phyloP scores from a whole-genome alignment of 2,888 invertebrate species.

The Tethea ocularis region DNA sequence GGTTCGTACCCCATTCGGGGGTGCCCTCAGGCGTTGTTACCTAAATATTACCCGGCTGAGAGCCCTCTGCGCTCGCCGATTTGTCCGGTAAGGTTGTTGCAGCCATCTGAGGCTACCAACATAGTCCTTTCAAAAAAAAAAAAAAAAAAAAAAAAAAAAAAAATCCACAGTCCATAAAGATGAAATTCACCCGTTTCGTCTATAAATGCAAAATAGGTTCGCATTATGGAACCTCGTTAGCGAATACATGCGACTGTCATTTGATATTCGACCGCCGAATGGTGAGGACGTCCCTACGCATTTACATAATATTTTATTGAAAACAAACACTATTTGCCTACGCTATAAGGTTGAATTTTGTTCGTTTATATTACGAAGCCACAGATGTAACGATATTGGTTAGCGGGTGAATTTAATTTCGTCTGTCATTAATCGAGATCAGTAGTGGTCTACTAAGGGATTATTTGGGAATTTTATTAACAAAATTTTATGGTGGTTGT shows the following conservation, averaged over 20 bases:
- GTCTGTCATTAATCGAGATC: constrained; percentile 75
- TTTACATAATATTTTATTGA: constrained; percentile 30
- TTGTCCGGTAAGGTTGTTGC: no score
- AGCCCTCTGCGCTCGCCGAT: no score
- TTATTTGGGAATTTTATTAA: constrained; percentile 73
- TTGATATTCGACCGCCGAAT: constrained; percentile 64
- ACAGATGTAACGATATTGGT: constrained; percentile 69
- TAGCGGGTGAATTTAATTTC: constrained; percentile 74
- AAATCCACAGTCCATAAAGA: no score
- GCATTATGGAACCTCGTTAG: constrained; percentile 70
- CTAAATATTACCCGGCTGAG: no score
- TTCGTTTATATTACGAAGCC: constrained; percentile 38
- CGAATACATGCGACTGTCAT: constrained; percentile 72
- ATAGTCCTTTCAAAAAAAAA: no score
- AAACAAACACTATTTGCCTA: constrained; percentile 43
- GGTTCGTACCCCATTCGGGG: no score
- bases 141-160: no score
- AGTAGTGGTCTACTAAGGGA: constrained; percentile 63
- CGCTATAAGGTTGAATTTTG: constrained; percentile 46
- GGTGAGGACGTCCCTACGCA: constrained; percentile 41
- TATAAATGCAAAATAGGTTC: constrained; percentile 52
- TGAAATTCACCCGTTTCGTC: constrained; percentile 43
- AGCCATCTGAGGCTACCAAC: no score
- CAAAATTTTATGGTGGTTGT: constrained; percentile 53
- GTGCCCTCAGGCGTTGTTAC: no score